These are phyloP conservation scores for Lucinisca nassula DNA, from an alignment of 2,888 invertebrate genomes.

Conservation along the genomic window DNA sequence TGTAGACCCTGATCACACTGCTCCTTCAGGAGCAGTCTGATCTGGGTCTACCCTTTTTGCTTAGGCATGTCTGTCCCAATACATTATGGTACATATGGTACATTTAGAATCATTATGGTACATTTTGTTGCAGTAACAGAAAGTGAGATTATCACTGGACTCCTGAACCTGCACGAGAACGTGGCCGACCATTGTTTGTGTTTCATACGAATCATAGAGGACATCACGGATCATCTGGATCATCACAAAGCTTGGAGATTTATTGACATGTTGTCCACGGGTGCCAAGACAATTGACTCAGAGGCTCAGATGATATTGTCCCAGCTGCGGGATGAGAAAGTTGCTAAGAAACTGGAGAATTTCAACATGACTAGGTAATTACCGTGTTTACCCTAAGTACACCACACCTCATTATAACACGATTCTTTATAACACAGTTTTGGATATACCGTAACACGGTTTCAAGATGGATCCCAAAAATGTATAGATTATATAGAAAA, in stretches of 20 bases:
- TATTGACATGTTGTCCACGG: conserved; percentile 71
- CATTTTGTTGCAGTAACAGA: conserved; percentile 73
- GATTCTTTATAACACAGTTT: no score
- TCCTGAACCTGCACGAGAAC: conserved; percentile 69
- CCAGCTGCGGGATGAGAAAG: conserved; percentile 71
- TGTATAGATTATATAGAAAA: no score
- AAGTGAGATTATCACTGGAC: conserved; percentile 75
- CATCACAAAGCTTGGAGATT: conserved; percentile 72
- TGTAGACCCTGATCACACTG: no score
- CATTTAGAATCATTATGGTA: neutral
- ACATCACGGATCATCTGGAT: conserved; percentile 71
- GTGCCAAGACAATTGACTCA: conserved; percentile 56
- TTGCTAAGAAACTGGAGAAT: conserved; percentile 59
- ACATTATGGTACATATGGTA: no score
- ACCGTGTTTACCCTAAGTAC: no score
- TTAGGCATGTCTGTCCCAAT: no score
- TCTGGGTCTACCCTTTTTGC: no score
- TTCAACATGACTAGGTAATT: conserved; percentile 58
- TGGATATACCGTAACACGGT: no score
- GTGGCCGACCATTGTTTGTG: conserved; percentile 74
- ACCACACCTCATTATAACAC: no score
- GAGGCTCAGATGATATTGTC: conserved; percentile 74
- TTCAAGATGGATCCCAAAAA: no score
- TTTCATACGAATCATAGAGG: conserved; percentile 77
- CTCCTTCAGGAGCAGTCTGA: no score